Conservation (phyloP, 2,113 vertebrate species). For the Lepus timidus region DNA sequence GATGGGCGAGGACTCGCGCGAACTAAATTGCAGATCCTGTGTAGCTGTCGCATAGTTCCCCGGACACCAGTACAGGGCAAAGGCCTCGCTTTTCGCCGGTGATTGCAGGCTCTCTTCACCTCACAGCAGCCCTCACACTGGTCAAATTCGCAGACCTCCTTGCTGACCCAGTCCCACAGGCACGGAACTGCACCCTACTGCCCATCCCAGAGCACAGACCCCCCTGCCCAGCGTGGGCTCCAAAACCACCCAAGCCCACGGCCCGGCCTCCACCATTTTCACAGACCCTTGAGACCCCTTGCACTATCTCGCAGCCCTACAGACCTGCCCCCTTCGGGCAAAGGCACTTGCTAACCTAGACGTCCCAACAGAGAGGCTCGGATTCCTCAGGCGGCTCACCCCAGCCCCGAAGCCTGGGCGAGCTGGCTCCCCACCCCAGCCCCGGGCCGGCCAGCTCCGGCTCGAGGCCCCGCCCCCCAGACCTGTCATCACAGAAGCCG, state of each 20-base stretch:
- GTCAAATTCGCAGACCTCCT: conserved; percentile 34
- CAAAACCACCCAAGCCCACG: not conserved
- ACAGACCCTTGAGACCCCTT: not conserved
- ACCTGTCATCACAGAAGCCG: conserved; percentile 85
- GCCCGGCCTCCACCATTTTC: not conserved
- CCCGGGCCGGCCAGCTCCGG: not conserved
- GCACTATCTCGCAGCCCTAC: not conserved
- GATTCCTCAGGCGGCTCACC: not conserved
- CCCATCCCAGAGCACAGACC: not conserved
- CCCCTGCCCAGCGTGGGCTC: not conserved
- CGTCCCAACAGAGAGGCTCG: not conserved
- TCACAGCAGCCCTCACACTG: not conserved
- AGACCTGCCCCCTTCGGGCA: not conserved
- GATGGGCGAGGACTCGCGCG: not conserved
- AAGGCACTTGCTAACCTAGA: not conserved
- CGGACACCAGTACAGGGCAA: not conserved
- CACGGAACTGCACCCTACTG: not conserved
- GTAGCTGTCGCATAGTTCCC: not conserved
- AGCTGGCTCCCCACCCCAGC: not conserved
- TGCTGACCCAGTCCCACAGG: not conserved
- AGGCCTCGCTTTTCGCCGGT: not conserved
- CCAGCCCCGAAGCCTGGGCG: not conserved
- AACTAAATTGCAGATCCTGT: conserved; percentile 1
- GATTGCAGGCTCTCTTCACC: not conserved
- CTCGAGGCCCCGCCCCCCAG: conserved; percentile 72